Percentiles rank a stretch among this genome's conserved stretches.
Conservation (phyloP, 2,888 invertebrate genomes). For the Melikaiella ostensackeni region DNA sequence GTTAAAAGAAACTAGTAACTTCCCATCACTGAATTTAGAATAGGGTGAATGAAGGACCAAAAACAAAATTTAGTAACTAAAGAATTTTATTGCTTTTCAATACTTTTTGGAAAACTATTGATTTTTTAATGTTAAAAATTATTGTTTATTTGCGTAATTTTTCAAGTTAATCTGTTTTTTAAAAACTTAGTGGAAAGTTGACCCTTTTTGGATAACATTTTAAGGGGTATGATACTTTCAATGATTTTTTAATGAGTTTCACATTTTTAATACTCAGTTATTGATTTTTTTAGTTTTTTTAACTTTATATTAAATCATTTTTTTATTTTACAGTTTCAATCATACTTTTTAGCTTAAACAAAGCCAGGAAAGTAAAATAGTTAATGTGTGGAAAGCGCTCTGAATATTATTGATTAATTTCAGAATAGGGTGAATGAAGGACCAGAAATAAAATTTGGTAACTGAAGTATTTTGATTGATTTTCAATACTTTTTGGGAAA, state of each 20-base stretch:
- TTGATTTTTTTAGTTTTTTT: too few relatives aligned
- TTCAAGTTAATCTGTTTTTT: neutral
- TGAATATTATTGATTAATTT: conserved; percentile 5
- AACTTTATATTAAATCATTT: too few relatives aligned
- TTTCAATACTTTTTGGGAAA: too few relatives aligned
- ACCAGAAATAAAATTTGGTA: neutral
- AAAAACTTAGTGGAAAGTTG: neutral
- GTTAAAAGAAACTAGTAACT: too few relatives aligned
- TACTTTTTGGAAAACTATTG: too few relatives aligned
- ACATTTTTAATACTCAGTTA: too few relatives aligned
- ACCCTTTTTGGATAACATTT: neutral
- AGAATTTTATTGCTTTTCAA: neutral
- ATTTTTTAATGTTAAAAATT: too few relatives aligned
- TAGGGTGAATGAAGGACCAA: neutral
- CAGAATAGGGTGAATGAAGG: neutral
- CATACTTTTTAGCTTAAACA: neutral
- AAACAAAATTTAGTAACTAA: neutral
- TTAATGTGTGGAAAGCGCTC: neutral
- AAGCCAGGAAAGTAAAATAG: too few relatives aligned
- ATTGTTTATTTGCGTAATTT: neutral
- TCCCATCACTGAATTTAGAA: too few relatives aligned
- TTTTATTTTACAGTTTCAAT: neutral
- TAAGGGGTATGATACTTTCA: too few relatives aligned
- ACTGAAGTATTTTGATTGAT: too few relatives aligned
- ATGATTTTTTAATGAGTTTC: too few relatives aligned